Evolutionary conservation across 2,888 invertebrate species (phyloP).

Genomic region (Clepsis dumicolana): DNA sequence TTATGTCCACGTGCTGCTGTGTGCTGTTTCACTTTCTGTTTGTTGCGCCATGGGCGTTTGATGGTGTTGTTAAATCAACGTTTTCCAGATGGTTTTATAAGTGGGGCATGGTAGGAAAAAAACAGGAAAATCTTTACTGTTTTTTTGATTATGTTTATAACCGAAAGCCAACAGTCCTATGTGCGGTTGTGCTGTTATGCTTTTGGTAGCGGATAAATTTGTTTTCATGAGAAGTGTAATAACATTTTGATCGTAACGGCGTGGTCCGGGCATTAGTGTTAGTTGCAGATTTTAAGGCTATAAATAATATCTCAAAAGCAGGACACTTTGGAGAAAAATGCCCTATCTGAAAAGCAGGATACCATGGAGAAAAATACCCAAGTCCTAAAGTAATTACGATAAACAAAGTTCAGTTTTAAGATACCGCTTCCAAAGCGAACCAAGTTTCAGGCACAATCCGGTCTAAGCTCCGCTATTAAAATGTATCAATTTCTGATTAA

Average conservation of each 20-base stretch:
- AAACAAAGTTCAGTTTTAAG: not conserved
- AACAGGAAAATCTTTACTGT: not conserved
- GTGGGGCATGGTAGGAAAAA: not conserved
- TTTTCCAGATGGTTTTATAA: not conserved
- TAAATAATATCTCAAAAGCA: no score
- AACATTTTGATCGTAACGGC: no score
- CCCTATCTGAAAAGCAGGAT: no score
- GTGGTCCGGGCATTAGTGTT: no score
- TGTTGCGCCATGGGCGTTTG: slow-evolving; percentile 2
- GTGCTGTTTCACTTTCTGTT: slow-evolving; percentile 10
- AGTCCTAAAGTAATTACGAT: not conserved
- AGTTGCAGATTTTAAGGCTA: no score
- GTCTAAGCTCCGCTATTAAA: slow-evolving; percentile 30
- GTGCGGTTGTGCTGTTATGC: not conserved
- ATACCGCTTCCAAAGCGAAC: not conserved
- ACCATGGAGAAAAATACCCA: not conserved
- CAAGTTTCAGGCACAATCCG: slow-evolving; percentile 5
- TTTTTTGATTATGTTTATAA: no score
- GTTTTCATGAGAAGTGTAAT: not conserved
- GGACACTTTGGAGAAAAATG: not conserved
- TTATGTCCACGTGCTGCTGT: slow-evolving; percentile 11
- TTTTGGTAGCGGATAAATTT: not conserved
- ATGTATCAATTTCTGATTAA: slow-evolving; percentile 43
- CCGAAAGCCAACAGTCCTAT: no score
- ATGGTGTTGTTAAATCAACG: not conserved